phyloP scores from a whole-genome alignment of 2,797 vertebrate species.

The Zenarchopterus dispar region DNA sequence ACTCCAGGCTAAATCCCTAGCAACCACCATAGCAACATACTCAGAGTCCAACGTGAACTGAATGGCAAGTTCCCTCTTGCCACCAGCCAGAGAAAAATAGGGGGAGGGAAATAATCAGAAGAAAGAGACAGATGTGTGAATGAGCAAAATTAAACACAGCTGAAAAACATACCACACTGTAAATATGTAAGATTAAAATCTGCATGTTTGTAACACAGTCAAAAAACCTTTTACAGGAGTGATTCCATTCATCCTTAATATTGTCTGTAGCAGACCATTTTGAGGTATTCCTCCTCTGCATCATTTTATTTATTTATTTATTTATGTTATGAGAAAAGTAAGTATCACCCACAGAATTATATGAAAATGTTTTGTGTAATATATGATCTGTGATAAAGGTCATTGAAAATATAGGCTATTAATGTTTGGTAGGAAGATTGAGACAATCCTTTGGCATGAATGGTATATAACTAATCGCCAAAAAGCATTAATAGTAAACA shows the following conservation, averaged over 20 bases:
- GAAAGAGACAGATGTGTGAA: constrained; percentile 58
- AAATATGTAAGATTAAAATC: constrained; percentile 37
- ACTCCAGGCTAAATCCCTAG: constrained; percentile 86
- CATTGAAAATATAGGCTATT: neutral
- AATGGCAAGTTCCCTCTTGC: constrained; percentile 82
- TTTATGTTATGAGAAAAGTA: neutral
- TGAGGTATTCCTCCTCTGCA: neutral
- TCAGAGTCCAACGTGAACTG: constrained; percentile 83
- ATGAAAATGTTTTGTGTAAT: neutral
- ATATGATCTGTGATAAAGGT: neutral
- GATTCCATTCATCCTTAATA: neutral
- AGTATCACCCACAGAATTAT: neutral
- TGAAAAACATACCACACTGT: constrained; percentile 32
- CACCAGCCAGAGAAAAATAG: constrained; percentile 64
- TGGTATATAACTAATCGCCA: too few relatives aligned
- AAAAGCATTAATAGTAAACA: neutral
- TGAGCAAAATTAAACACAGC: constrained; percentile 60
- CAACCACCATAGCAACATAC: constrained; percentile 88
- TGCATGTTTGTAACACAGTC: constrained; percentile 11
- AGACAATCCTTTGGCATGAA: too few relatives aligned
- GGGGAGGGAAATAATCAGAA: constrained; percentile 22
- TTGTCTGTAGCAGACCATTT: neutral
- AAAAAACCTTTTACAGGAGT: neutral
- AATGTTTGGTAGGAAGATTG: too few relatives aligned
- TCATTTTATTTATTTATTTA: too few relatives aligned